These are phyloP conservation scores for Dreissena polymorpha DNA, from an alignment of 1,140 invertebrate species.

Conservation along the genomic window DNA sequence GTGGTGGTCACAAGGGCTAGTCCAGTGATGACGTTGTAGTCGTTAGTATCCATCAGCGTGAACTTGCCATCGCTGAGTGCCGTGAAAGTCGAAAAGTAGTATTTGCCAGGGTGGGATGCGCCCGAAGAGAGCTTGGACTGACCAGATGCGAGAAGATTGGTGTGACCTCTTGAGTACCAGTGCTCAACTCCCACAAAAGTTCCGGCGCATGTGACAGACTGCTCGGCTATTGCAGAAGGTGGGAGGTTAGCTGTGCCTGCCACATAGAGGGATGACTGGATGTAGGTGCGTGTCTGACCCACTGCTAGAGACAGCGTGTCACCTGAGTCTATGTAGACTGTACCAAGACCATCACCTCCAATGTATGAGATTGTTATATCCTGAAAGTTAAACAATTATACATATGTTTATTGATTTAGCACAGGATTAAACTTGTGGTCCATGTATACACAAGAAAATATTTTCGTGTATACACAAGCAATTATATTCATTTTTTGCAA, in stretches of 20 bases:
- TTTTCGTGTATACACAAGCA: too few relatives aligned
- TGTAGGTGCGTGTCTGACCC: constrained; percentile 46
- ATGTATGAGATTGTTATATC: constrained; percentile 55
- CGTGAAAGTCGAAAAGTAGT: constrained; percentile 60
- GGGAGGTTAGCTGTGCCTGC: constrained; percentile 57
- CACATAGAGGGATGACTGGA: constrained; percentile 56
- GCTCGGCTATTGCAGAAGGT: constrained; percentile 58
- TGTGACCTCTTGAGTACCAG: constrained; percentile 53
- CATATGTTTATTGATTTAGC: too few relatives aligned
- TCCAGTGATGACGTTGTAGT: constrained; percentile 33
- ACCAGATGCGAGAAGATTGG: constrained; percentile 47
- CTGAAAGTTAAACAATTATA: constrained; percentile 16
- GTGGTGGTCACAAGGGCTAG: constrained; percentile 44
- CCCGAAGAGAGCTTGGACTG: constrained; percentile 33
- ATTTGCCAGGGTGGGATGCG: constrained; percentile 40
- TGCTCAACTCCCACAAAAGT: constrained; percentile 63
- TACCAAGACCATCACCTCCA: constrained; percentile 60
- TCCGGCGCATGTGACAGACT: constrained; percentile 52
- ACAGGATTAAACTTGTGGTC: too few relatives aligned
- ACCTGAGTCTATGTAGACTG: constrained; percentile 52
- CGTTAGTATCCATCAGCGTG: constrained; percentile 39
- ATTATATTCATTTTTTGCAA: too few relatives aligned
- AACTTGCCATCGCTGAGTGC: constrained; percentile 59
- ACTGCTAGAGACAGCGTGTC: constrained; percentile 52
- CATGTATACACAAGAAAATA: too few relatives aligned